Base-by-base conservation (phyloP, 53 echinoderm and acorn worm species). In the Apostichopus leukothele region DNA sequence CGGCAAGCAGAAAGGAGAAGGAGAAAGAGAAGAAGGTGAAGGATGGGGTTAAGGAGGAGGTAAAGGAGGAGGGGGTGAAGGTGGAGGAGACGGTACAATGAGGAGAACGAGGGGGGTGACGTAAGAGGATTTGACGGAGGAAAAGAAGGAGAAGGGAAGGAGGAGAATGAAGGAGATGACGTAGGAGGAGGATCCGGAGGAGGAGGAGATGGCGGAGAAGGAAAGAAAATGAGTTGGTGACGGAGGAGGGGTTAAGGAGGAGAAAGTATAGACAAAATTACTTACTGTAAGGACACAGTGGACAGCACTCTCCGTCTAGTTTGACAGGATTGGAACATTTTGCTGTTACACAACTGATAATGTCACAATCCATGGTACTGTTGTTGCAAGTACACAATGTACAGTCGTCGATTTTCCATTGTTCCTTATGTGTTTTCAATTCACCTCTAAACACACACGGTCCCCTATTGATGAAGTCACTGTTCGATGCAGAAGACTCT, bases 391-490 rank as follows among this genome's bases (percentile, higher is more conserved):
- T 20, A 18, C 83, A 83, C n/a, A 57, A 6, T 20, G 57, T 57
- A 60, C 83, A 83, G 0, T 4, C 3, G 20, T 83, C 83, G n/a
- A 83, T 83, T 0, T 0, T 83, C 54, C 54, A 83, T 60, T 83
- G 57, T 0, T n/a, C 14, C 0, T 59, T 59, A 50, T 83, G 0
- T 14, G 0, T 0, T 20, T 83, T 57, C 23, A 83, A 18, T 6
- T 83, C 12, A 0, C 83, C 83, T 54, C 60, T 53, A 20, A 57
- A 83, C 5, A 83, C 54, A n/a, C 83, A 83, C 6, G 83, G 83
- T 83, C 0, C 0, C 13, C 59, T 53, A n/a, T 83, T 57, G 7
- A 0, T 0, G 9, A 25, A 0, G 75, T 7, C 14, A 74, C 9
- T 19, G 13, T 3, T 20, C 1, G 9, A 7, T 74, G 25, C 4